A percentile compares a stretch with the other conserved stretches of the same genome.
These are phyloP conservation scores for Thalassarche chlororhynchos DNA, from an alignment of 2,113 vertebrate species.

Conservation along the genomic window DNA sequence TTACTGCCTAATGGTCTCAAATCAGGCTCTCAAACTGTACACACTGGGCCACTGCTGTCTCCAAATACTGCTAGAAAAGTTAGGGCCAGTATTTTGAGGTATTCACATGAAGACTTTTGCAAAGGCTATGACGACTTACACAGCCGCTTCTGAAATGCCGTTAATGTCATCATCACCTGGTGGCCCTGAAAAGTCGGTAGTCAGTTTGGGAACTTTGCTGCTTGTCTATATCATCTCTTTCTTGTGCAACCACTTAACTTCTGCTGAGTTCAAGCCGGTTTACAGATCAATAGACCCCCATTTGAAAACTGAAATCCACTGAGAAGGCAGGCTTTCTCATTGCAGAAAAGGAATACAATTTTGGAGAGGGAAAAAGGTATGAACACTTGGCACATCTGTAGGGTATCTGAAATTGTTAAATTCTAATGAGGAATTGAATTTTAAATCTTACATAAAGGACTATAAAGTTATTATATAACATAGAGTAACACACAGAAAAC, in stretches of 20 bases:
- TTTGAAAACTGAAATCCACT: not conserved
- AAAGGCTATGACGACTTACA: not conserved
- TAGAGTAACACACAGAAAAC: not conserved
- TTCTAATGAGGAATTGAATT: not conserved
- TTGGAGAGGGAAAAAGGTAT: not conserved
- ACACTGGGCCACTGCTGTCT: not conserved
- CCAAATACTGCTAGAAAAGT: not conserved
- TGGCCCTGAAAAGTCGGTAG: not conserved
- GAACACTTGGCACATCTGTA: not conserved
- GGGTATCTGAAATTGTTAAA: not conserved
- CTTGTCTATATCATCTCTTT: not conserved
- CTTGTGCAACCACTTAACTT: not conserved
- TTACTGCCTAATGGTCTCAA: not conserved
- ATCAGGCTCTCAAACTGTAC: not conserved
- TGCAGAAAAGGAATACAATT: not conserved
- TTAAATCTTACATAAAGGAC: not conserved
- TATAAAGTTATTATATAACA: not conserved
- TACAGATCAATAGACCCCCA: not conserved
- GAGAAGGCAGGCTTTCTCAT: not conserved
- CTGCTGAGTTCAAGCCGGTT: not conserved
- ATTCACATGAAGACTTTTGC: accelerated
- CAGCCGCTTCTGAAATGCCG: not conserved
- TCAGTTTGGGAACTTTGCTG: not conserved
- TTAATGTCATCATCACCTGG: not conserved
- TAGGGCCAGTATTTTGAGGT: not conserved